A percentile compares a stretch with the other conserved stretches of the same genome.
These are phyloP conservation scores for Parus major DNA, from an alignment of 2,113 vertebrate species.

Conservation along the genomic window DNA sequence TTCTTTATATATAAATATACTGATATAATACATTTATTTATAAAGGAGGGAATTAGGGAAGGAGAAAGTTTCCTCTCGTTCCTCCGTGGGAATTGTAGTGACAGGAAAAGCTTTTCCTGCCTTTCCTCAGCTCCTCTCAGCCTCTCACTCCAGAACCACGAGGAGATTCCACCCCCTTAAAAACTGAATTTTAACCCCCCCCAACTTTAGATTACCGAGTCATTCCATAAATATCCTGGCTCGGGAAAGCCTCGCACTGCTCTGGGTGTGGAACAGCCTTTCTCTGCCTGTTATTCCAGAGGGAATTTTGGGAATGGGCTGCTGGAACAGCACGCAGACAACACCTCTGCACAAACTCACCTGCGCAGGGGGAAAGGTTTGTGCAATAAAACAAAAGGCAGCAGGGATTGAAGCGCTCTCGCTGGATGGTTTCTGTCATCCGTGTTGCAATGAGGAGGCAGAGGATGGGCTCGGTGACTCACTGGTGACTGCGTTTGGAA, in stretches of 20 bases:
- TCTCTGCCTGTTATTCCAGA: neutral
- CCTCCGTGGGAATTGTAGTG: neutral
- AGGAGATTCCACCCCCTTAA: rapidly evolving
- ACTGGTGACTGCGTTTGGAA: slow-evolving; percentile 67
- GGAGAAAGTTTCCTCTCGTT: neutral
- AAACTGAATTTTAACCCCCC: neutral
- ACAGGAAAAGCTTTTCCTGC: neutral
- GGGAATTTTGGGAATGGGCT: neutral
- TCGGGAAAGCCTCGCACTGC: neutral
- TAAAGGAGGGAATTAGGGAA: neutral
- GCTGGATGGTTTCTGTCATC: slow-evolving; percentile 76
- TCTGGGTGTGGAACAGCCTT: neutral
- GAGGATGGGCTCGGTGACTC: slow-evolving; percentile 77
- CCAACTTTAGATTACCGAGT: neutral
- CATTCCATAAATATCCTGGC: neutral
- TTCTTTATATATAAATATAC: neutral
- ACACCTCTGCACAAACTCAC: neutral
- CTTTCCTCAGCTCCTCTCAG: neutral
- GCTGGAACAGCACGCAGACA: neutral
- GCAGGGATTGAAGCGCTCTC: slow-evolving; percentile 28
- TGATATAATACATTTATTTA: rapidly evolving
- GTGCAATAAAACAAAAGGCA: slow-evolving; percentile 67
- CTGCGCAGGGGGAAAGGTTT: slow-evolving; percentile 1
- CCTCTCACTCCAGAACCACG: neutral
- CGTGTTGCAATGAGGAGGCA: slow-evolving; percentile 71